Conservation (phyloP, 2,113 vertebrate species). For the Papio anubis region DNA sequence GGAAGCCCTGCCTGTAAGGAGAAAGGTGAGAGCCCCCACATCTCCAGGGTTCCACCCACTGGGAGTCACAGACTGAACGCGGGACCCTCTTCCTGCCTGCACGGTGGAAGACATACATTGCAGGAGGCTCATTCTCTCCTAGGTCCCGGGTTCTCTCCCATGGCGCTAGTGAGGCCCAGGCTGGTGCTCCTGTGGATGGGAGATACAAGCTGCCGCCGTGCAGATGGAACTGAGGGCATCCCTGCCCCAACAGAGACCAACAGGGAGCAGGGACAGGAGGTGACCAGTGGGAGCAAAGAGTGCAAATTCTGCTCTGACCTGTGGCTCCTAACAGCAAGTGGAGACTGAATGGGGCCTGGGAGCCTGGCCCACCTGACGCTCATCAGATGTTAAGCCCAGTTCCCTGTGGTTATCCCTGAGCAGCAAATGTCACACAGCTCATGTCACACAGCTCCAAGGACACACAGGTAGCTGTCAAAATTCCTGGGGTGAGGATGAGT, state of each 20-base stretch:
- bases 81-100: neutral
- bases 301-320: neutral
- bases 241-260: fast-evolving
- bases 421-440: neutral
- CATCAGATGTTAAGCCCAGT: neutral
- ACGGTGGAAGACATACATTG: fast-evolving
- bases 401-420: neutral
- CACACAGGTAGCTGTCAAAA: neutral
- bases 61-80: neutral
- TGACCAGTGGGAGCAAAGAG: neutral
- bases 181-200: neutral
- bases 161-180: neutral
- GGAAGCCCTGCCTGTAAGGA: neutral
- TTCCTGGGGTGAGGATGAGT: neutral
- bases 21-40: neutral
- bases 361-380: neutral
- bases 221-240: neutral
- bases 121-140: neutral
- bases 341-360: neutral
- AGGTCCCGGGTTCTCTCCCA: neutral
- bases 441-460: neutral
- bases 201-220: neutral
- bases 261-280: neutral
- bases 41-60: neutral
- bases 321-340: neutral